Evolutionary conservation across 2,888 invertebrate genomes (phyloP), one percentile per base, ranked within the genome.

Genomic region (Hecatera dysodea): DNA sequence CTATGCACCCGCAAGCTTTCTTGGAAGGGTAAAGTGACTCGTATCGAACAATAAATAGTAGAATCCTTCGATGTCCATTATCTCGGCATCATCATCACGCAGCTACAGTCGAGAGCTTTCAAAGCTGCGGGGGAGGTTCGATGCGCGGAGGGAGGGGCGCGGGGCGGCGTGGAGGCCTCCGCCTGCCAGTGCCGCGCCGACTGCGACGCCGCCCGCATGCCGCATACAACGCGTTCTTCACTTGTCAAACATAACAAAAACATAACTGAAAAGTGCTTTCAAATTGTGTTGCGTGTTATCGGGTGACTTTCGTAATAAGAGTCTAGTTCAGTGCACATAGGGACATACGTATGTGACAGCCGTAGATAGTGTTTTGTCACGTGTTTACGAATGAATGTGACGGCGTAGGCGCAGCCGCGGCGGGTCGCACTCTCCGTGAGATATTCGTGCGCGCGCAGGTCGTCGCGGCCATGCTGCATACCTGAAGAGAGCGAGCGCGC

Each of bases 401-500:
- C 94, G 93, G 94, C 93, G 95, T 94, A 94, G 94, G 95, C 95
- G 94, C 94, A 94, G 90, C 88, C 86, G 82, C 93, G 90, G 91
- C 92, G 92, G 92, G 92, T 94, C 93, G 94, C 94, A 93, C 94
- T 94, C 90, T 93, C 91, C 92, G 95, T 95, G 95, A 95, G 95
- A 95, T 95, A 95, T 95, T 94, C 93, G 94, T 93, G 95, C 92
- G 93, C 94, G 93, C 92, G 92, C 94, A 93, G 95, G 93, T 94
- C 94, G 94, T 90, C 92, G 95, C 95, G 95, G 96, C 96, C 96
- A 96, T 96, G 95, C 95, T 96, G 95, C 95, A 96, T 96, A 95
- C 96, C 95, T 95, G 94, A 95, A 91, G 88, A 88, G 94, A 95
- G 94, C 87, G 95, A 95, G 94, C 86, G 93, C 94, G 95, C 94